Evolutionary conservation across 1,140 invertebrate genomes (phyloP).

Genomic region (Nasonia giraulti): DNA sequence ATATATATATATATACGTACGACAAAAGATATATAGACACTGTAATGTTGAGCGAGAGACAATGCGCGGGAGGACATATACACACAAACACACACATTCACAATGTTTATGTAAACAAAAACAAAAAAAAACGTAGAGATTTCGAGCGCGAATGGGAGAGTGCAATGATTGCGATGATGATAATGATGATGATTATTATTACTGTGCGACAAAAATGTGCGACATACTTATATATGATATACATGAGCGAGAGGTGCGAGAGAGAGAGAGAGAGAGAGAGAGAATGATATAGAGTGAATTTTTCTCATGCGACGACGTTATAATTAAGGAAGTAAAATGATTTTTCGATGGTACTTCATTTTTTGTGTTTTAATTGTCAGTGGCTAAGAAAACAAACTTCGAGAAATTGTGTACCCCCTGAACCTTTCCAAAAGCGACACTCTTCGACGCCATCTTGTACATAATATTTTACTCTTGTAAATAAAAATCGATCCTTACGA

Average conservation of each 20-base stretch:
- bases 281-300: not conserved
- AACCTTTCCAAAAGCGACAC: conserved; percentile 49
- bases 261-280: not conserved
- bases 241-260: not conserved
- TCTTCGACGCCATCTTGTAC: conserved; percentile 62
- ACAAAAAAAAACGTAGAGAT: not conserved
- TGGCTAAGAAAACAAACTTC: conserved; percentile 44
- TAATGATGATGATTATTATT: not conserved
- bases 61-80: not conserved
- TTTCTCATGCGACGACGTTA: not conserved
- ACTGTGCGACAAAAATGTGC: not conserved
- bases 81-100: not conserved
- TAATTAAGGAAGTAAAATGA: conserved; percentile 14
- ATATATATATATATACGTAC: no score
- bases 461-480: conserved; percentile 68
- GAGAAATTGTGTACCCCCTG: conserved; percentile 43
- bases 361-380: conserved; percentile 35
- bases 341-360: conserved; percentile 32
- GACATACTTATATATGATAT: not conserved
- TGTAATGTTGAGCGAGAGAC: not conserved
- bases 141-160: conserved; percentile 8
- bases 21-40: not conserved
- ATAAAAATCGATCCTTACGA: conserved; percentile 58
- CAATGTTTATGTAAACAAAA: conserved; percentile 39
- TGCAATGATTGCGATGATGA: not conserved